Evolutionary conservation across 2,888 invertebrate species (phyloP).

Genomic region (Drosophila maculinotata): DNA sequence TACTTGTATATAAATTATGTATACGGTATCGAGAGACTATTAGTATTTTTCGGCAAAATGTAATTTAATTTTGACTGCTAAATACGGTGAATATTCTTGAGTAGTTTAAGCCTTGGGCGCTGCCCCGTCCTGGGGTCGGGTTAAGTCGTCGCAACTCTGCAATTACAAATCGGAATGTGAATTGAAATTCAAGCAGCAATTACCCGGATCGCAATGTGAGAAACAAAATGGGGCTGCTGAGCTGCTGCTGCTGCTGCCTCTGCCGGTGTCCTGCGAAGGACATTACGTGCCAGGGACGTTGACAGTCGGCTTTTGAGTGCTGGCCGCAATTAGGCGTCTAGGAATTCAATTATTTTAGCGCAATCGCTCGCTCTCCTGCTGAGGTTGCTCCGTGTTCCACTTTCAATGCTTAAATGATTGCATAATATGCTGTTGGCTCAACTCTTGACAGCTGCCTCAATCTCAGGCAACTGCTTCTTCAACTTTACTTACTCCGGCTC

Average conservation of each 20-base stretch:
- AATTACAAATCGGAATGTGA: constrained; percentile 63
- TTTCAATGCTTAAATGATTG: constrained; percentile 73
- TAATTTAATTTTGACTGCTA: constrained; percentile 57
- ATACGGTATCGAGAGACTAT: constrained; percentile 1
- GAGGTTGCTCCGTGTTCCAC: constrained; percentile 19
- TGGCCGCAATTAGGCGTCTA: constrained; percentile 76
- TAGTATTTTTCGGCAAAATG: constrained; percentile 33
- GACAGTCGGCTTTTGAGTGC: constrained; percentile 65
- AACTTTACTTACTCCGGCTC: background rate
- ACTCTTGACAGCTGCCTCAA: constrained; percentile 33
- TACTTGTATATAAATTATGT: too few species aligned
- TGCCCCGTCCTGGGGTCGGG: constrained; percentile 27
- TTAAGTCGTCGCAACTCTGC: constrained; percentile 38
- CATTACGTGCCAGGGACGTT: constrained; percentile 60
- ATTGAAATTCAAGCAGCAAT: constrained; percentile 81
- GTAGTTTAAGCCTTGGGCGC: constrained; percentile 8
- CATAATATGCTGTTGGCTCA: constrained; percentile 52
- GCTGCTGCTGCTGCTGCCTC: background rate
- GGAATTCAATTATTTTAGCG: constrained; percentile 74
- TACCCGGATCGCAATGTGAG: constrained; percentile 66
- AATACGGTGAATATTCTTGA: constrained; percentile 39
- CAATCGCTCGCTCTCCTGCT: constrained; percentile 13
- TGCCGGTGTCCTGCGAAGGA: constrained; percentile 50
- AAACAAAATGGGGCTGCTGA: constrained; percentile 34
- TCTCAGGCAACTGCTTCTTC: constrained; percentile 12